These are phyloP conservation scores for Odocoileus virginianus DNA, from an alignment of 2,113 vertebrate species.

Conservation along the genomic window DNA sequence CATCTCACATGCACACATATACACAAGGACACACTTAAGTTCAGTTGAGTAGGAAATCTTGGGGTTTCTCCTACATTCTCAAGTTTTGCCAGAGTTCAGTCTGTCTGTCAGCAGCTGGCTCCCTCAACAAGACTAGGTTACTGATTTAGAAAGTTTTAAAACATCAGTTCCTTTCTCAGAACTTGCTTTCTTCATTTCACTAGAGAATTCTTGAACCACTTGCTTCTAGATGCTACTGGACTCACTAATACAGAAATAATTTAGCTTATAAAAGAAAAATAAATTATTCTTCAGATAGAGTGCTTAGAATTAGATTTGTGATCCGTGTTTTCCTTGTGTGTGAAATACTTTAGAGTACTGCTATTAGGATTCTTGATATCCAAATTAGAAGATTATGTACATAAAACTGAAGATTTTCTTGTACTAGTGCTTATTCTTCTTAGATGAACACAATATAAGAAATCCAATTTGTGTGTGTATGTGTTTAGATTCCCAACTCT, in stretches of 20 bases:
- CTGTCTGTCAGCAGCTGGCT: not conserved
- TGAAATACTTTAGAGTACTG: conserved; percentile 19
- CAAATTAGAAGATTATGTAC: conserved; percentile 26
- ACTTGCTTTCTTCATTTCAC: not conserved
- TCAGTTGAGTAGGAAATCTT: not conserved
- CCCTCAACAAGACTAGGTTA: not conserved
- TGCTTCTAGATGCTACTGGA: not conserved
- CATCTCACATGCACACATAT: not conserved
- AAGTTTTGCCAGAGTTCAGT: not conserved
- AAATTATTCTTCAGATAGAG: conserved; percentile 12
- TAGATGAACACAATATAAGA: conserved; percentile 35
- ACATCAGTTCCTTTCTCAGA: not conserved
- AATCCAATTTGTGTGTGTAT: not conserved
- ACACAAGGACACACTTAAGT: not conserved
- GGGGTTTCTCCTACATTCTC: not conserved
- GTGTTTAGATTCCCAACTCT: not conserved
- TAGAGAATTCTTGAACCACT: not conserved
- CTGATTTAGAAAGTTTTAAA: not conserved
- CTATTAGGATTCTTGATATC: not conserved
- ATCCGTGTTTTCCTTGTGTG: conserved; percentile 6
- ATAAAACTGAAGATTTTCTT: conserved; percentile 68
- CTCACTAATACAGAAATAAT: not conserved
- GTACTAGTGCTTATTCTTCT: conserved; percentile 22
- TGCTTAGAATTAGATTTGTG: conserved; percentile 44
- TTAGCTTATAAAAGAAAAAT: conserved; percentile 21